Conservation (phyloP, 2,888 invertebrate species). For the Apodemia hepburni region DNA sequence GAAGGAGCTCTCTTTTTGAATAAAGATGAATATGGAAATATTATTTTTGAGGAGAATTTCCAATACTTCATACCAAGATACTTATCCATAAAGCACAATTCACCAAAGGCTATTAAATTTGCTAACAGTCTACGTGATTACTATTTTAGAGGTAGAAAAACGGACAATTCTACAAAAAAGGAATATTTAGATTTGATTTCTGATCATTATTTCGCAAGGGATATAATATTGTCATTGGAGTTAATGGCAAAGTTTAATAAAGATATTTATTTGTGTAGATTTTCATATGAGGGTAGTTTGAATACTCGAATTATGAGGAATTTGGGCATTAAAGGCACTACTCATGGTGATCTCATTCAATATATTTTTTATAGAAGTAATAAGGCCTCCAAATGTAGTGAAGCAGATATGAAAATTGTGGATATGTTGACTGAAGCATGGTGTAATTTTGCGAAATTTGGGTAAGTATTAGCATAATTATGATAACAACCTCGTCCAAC, state of each 20-base stretch:
- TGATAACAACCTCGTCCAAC: no score
- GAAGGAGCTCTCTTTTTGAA: conserved; percentile 56
- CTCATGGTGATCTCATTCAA: conserved; percentile 61
- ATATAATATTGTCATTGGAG: conserved; percentile 46
- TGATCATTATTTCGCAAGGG: conserved; percentile 50
- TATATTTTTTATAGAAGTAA: conserved; percentile 57
- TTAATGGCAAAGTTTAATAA: conserved; percentile 38
- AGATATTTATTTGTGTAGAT: conserved; percentile 47
- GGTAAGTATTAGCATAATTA: conserved; percentile 44
- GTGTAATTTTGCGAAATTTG: conserved; percentile 58
- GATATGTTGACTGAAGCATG: conserved; percentile 50
- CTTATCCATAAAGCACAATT: conserved; percentile 37
- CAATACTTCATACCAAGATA: conserved; percentile 50
- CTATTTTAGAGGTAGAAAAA: conserved; percentile 46
- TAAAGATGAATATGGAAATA: conserved; percentile 41
- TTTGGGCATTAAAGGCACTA: conserved; percentile 51
- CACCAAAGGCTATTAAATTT: conserved; percentile 35
- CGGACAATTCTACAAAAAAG: conserved; percentile 35
- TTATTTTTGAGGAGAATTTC: conserved; percentile 47
- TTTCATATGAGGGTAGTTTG: conserved; percentile 54
- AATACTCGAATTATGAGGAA: conserved; percentile 52
- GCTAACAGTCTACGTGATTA: conserved; percentile 41
- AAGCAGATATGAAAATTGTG: conserved; percentile 45
- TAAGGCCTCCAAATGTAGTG: conserved; percentile 43
- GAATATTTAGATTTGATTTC: conserved; percentile 50